Base-by-base conservation (phyloP, 1,140 invertebrate species). In the Saccostrea echinata region DNA sequence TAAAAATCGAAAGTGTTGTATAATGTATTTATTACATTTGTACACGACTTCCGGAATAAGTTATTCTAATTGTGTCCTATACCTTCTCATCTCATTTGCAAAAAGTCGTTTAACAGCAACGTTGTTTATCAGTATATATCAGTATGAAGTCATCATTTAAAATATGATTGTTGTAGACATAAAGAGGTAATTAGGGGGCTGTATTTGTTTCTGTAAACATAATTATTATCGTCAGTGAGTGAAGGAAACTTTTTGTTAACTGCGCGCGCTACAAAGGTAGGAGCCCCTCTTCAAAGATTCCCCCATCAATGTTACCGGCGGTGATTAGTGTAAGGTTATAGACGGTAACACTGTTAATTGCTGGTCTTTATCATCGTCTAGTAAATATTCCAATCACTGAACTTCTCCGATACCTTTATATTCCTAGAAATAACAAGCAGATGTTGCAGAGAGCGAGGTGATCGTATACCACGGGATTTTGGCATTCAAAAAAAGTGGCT, bases 341-440 rank as follows among this genome's bases (percentile, higher is more conserved):
- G 6, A 2, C 21, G 18, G 68, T 30, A 76, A 76, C 68, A 33
- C 68, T 76, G 68, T 27, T 76, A 76, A 76, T 76, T 76, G 24
- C 68, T 76, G 68, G 68, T 76, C 68, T 76, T 76, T 76, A 76
- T 30, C 68, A 76, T 76, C 27, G 27, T 76, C 13, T 27, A 76
- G 27, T 76, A 76, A 76, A 33, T 76, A 76, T 76, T 76, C 27
- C 27, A 30, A 76, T 76, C 68, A 76, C 27, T 30, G 68, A 76
- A 76, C 68, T 4, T 13, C 55, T 61, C 55, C n/a, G 55, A 61
- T 61, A 61, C 55, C 24, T 76, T 33, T 30, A 27, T 18, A 35
- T 76, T 76, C 68, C 16, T 24, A 64, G 57, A 64, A 64, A 64
- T 64, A 64, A 64, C 21, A 64, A 64, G 21, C 68, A 76, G 68